Conservation (phyloP, 2,113 vertebrate species). For the Craseonycteris thonglongyai region DNA sequence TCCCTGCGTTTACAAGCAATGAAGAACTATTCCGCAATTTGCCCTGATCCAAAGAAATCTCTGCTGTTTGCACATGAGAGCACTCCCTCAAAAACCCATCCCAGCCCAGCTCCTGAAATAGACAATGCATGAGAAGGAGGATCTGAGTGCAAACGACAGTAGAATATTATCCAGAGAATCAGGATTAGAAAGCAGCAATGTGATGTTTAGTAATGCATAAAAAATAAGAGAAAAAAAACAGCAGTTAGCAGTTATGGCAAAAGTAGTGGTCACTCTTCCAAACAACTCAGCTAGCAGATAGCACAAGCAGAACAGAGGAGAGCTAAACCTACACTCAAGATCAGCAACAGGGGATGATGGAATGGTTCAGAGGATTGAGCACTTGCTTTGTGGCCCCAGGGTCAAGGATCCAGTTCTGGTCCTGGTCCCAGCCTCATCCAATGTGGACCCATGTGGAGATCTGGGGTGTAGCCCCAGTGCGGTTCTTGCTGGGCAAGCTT, state of each 20-base stretch:
- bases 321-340: neutral
- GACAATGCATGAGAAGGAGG: neutral
- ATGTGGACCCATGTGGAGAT: too few relatives aligned
- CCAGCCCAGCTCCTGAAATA: neutral
- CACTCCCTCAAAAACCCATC: neutral
- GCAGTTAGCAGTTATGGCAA: neutral
- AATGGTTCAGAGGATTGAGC: too few relatives aligned
- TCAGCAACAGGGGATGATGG: too few relatives aligned
- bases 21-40: neutral
- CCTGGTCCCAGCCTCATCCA: too few relatives aligned
- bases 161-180: neutral
- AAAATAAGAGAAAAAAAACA: neutral
- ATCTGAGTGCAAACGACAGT: neutral
- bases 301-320: neutral
- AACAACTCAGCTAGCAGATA: neutral
- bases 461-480: too few relatives aligned
- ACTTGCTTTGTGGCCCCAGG: too few relatives aligned
- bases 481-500: too few relatives aligned
- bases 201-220: neutral
- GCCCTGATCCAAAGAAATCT: slow-evolving; percentile 12
- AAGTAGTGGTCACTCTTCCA: neutral
- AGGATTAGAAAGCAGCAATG: neutral
- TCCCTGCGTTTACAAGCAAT: neutral
- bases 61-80: neutral
- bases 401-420: too few relatives aligned